Conservation (phyloP, 92 coral and sea anemone species). For the Epizoanthus scotinus region DNA sequence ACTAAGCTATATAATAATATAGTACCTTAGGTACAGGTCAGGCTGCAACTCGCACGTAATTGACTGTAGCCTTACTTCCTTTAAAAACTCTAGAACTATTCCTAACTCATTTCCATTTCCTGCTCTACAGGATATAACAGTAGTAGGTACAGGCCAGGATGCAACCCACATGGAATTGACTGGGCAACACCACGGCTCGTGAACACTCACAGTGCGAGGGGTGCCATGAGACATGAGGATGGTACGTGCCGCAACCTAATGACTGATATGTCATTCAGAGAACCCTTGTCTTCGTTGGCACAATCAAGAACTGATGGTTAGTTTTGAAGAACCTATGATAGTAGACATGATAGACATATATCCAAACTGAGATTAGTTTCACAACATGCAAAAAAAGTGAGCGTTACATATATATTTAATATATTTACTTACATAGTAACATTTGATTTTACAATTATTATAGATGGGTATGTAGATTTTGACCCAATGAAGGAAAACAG, state of each 20-base stretch:
- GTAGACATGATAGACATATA: no score
- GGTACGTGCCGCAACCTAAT: constrained; percentile 49
- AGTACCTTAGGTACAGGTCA: no score
- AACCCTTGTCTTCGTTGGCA: not conserved
- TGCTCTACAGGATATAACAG: constrained; percentile 8
- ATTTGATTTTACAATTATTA: not conserved
- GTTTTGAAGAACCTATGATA: no score
- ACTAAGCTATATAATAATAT: no score
- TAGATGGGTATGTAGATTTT: not conserved
- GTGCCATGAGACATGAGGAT: constrained; percentile 26
- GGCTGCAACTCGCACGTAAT: no score
- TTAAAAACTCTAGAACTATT: not conserved
- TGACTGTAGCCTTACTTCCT: not conserved
- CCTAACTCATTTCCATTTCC: not conserved
- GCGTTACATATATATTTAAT: no score
- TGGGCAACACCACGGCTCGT: constrained; percentile 79
- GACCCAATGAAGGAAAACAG: constrained; percentile 19
- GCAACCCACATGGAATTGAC: constrained; percentile 25
- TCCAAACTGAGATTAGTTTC: no score
- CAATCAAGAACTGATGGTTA: constrained; percentile 13
- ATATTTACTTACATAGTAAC: no score
- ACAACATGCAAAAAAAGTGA: no score
- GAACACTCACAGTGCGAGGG: constrained; percentile 37
- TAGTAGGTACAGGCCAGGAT: constrained; percentile 16
- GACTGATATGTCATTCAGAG: constrained; percentile 39